Conservation (phyloP, 2,113 vertebrate genomes). For the Corvus hawaiiensis region DNA sequence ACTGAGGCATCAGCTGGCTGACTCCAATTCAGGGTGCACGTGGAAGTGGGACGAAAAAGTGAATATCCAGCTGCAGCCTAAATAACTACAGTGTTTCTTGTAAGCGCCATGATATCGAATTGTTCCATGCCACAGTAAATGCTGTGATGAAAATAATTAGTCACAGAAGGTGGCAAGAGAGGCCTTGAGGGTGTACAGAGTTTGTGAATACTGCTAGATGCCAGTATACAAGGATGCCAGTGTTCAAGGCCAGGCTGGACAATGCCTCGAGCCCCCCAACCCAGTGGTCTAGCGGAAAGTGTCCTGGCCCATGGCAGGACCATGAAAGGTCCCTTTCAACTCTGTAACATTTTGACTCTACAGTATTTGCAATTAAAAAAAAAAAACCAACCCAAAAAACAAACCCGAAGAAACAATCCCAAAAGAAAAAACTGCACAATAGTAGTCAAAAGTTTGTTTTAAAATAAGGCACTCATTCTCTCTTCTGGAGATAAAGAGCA, state of each 20-base stretch:
- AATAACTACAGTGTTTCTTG: not conserved
- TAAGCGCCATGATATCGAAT: fast-evolving
- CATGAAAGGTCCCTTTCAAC: not conserved
- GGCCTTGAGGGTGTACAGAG: not conserved
- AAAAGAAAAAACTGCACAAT: not conserved
- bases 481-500: not conserved
- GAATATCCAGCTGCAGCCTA: not conserved
- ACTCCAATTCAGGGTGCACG: fast-evolving
- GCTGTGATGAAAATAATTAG: not conserved
- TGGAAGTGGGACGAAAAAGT: not conserved
- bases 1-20: not conserved
- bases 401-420: not conserved
- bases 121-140: not conserved
- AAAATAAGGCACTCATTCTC: not conserved
- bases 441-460: not conserved
- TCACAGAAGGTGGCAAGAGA: not conserved
- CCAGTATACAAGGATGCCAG: not conserved
- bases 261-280: not conserved
- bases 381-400: no score
- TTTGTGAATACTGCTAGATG: not conserved
- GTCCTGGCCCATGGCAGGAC: fast-evolving
- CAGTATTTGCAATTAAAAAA: not conserved
- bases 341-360: not conserved
- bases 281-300: not conserved
- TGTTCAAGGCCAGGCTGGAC: not conserved